Conservation (phyloP, 2,797 vertebrate genomes). For the Chanos chanos region DNA sequence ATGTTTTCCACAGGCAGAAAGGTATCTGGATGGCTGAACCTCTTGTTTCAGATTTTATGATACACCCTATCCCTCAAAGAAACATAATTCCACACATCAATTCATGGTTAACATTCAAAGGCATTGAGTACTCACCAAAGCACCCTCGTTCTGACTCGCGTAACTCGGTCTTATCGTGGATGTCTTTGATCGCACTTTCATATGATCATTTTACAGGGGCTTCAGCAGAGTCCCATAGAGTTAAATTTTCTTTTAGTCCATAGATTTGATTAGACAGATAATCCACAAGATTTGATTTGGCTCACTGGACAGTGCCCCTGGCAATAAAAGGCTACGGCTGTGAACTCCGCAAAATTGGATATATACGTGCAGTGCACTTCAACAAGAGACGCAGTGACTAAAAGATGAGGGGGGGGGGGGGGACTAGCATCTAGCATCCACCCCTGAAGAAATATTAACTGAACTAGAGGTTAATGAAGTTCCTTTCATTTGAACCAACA, state of each 20-base stretch:
- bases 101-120: no score
- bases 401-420: not conserved
- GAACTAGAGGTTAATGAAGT: slow-evolving; percentile 30
- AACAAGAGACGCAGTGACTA: not conserved
- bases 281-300: not conserved
- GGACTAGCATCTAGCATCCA: not conserved
- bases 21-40: no score
- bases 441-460: slow-evolving; percentile 1
- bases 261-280: no score
- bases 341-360: not conserved
- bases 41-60: no score
- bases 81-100: no score
- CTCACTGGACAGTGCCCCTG: not conserved
- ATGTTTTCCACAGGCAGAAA: slow-evolving; percentile 18
- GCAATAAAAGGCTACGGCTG: slow-evolving; percentile 12
- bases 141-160: no score
- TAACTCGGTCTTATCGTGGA: no score
- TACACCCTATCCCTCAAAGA: no score
- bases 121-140: no score
- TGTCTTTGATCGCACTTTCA: no score
- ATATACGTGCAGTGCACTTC: slow-evolving; percentile 5
- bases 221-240: not conserved
- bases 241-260: slow-evolving; percentile 4
- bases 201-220: no score
- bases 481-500: slow-evolving; percentile 14